Evolutionary conservation across 2,888 invertebrate genomes (phyloP).

Genomic region (Drosophila conformis): DNA sequence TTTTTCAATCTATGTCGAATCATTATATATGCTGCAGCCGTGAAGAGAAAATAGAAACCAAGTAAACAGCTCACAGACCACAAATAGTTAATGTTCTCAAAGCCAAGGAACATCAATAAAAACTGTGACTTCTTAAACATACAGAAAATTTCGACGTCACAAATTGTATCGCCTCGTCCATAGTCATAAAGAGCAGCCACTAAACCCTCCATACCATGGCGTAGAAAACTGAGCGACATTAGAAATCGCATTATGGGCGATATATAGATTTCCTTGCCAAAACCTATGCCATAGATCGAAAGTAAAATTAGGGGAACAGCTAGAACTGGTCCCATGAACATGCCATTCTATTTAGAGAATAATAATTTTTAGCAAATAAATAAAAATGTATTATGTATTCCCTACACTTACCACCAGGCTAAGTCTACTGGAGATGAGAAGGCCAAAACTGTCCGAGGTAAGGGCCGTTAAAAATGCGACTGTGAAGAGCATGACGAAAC

Average conservation of each 20-base stretch:
- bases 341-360: conserved; percentile 89
- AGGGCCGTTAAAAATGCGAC: conserved; percentile 90
- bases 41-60: conserved; percentile 90
- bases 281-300: conserved; percentile 94
- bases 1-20: conserved; percentile 90
- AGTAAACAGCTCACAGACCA: conserved; percentile 88
- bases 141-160: conserved; percentile 90
- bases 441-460: conserved; percentile 92
- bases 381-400: neutral
- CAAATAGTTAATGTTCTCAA: conserved; percentile 90
- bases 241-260: conserved; percentile 91
- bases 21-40: conserved; percentile 89
- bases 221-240: conserved; percentile 93
- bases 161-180: conserved; percentile 90
- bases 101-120: conserved; percentile 91
- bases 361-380: neutral
- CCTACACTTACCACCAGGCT: conserved; percentile 90
- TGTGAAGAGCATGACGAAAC: conserved; percentile 89
- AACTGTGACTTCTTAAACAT: conserved; percentile 90
- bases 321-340: conserved; percentile 95
- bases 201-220: conserved; percentile 93
- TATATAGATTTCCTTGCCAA: conserved; percentile 88
- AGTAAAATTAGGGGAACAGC: conserved; percentile 95
- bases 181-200: conserved; percentile 92
- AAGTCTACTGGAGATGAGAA: conserved; percentile 90